Conservation (phyloP, 35 echinoderm and acorn worm genomes). For the Patiria miniata region DNA sequence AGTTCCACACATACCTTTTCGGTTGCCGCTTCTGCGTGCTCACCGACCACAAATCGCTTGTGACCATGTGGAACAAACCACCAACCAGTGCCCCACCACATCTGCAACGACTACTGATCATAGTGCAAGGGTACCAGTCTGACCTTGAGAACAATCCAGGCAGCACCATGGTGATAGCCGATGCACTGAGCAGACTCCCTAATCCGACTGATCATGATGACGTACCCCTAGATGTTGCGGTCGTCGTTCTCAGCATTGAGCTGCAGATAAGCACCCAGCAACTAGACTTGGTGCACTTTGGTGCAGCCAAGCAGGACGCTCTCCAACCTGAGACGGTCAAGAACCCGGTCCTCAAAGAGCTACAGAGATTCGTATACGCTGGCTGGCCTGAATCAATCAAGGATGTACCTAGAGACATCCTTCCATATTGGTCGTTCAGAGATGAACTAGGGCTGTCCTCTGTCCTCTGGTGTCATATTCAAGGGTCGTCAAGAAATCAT, state of each 20-base stretch:
- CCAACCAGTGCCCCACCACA: constrained; percentile 40
- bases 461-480: constrained; percentile 55
- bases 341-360: constrained; percentile 36
- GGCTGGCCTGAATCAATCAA: constrained; percentile 32
- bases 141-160: constrained; percentile 53
- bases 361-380: constrained; percentile 3
- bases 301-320: not conserved
- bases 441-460: constrained; percentile 51
- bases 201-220: not conserved
- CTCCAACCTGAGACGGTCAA: constrained; percentile 35
- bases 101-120: constrained; percentile 51
- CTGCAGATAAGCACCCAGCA: not conserved
- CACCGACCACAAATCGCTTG: constrained; percentile 65
- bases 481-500: constrained; percentile 33
- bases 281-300: not conserved
- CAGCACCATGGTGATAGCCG: constrained; percentile 46
- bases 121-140: constrained; percentile 52
- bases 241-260: not conserved
- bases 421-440: constrained; percentile 32
- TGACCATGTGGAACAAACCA: constrained; percentile 48
- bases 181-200: constrained; percentile 49
- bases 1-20: constrained; percentile 56
- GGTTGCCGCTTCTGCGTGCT: constrained; percentile 25
- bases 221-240: not conserved
- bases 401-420: not conserved